These are phyloP conservation scores for Apistogramma diplotaenia DNA, from an alignment of 2,113 vertebrate species.

Conservation along the genomic window DNA sequence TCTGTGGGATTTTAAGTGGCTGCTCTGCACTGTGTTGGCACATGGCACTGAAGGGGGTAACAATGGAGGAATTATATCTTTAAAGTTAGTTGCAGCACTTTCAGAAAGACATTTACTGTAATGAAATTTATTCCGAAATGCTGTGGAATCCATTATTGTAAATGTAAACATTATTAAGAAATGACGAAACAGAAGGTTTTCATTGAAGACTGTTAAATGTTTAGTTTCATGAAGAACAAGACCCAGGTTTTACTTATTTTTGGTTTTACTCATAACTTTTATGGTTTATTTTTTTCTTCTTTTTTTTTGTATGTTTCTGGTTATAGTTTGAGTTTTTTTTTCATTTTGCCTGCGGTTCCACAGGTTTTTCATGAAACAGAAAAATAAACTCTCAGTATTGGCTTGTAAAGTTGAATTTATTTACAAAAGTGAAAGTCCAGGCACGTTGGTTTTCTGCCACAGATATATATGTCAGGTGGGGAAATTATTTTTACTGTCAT, in stretches of 20 bases:
- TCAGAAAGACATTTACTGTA: too few species aligned
- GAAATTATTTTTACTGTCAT: neutral
- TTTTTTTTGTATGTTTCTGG: neutral
- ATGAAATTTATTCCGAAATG: too few species aligned
- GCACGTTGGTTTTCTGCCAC: constrained; percentile 4
- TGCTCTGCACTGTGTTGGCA: too few species aligned
- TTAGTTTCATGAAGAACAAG: too few species aligned
- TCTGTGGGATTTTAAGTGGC: too few species aligned
- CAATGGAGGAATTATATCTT: too few species aligned
- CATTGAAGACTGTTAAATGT: too few species aligned
- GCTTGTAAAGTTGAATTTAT: constrained; percentile 2
- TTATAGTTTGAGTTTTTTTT: neutral
- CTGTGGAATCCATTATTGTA: too few species aligned
- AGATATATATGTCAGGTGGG: neutral
- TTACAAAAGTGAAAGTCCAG: constrained; percentile 28
- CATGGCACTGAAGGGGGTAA: too few species aligned
- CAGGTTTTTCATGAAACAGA: neutral
- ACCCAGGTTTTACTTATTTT: neutral
- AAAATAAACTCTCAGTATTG: neutral
- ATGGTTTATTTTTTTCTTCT: neutral
- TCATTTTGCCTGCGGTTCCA: neutral
- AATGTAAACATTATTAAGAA: too few species aligned
- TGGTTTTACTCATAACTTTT: neutral
- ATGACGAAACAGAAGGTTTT: too few species aligned
- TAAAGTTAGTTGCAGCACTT: too few species aligned